These are phyloP conservation scores for Orcinus orca DNA, from an alignment of 2,113 vertebrate genomes.

Conservation along the genomic window DNA sequence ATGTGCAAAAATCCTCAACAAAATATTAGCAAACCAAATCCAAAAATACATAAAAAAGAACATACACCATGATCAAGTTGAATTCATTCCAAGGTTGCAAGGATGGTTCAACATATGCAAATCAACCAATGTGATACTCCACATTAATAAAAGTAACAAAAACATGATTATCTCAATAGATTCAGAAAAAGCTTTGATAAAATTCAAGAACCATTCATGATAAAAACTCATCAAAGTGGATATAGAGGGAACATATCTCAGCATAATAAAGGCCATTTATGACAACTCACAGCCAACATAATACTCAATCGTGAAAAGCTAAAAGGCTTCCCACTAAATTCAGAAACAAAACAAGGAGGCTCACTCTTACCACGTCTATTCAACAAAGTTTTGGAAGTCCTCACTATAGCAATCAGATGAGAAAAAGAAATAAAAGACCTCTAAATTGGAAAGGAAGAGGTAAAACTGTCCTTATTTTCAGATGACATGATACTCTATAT, in stretches of 20 bases:
- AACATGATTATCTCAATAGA: neutral
- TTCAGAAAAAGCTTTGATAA: neutral
- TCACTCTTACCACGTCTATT: neutral
- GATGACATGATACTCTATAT: neutral
- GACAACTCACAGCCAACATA: neutral
- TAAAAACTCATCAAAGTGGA: neutral
- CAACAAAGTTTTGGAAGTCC: neutral
- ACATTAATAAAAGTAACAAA: neutral
- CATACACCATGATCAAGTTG: neutral
- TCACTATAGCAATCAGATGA: neutral
- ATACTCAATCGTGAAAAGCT: neutral
- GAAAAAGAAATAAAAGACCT: neutral
- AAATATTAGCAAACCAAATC: neutral
- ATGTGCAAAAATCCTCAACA: neutral
- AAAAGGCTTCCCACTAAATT: neutral
- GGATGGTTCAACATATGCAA: neutral
- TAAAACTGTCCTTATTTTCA: neutral
- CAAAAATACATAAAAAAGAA: neutral
- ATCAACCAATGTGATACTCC: neutral
- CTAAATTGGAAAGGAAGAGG: neutral
- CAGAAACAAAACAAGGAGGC: neutral
- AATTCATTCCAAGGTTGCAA: neutral
- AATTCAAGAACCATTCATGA: neutral
- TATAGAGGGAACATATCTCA: neutral
- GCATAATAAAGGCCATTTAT: neutral